These are phyloP conservation scores for Thymallus thymallus DNA, from an alignment of 2,113 vertebrate genomes.

Conservation along the genomic window DNA sequence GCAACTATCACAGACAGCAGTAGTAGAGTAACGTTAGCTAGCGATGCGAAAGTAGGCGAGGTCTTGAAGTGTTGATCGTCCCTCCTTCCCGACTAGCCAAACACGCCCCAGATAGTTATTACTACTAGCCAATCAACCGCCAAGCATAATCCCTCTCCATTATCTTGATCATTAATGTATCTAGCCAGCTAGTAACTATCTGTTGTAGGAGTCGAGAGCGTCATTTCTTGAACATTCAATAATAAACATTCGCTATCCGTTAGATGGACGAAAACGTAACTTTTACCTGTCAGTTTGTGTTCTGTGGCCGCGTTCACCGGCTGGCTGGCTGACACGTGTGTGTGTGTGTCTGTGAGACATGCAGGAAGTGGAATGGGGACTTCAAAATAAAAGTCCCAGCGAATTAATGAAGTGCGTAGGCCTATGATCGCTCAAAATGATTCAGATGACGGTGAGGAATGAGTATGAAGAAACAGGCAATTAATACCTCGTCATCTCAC, in stretches of 20 bases:
- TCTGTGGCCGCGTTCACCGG: not conserved
- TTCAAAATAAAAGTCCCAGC: conserved; percentile 48
- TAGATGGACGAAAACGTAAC: not conserved
- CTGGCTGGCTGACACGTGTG: not conserved
- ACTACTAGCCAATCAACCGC: not conserved
- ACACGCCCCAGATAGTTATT: not conserved
- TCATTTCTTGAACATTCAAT: not conserved
- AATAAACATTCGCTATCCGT: not conserved
- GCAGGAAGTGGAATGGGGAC: not conserved
- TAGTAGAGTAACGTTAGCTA: not conserved
- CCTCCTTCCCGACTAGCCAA: conserved; percentile 54
- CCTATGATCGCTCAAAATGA: not conserved
- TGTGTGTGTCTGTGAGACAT: not conserved
- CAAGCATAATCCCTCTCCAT: not conserved
- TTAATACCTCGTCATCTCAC: not conserved
- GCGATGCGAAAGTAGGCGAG: conserved; percentile 40
- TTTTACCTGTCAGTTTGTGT: no score
- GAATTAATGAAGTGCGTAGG: not conserved
- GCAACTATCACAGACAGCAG: not conserved
- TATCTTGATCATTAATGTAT: not conserved
- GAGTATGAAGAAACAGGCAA: not conserved
- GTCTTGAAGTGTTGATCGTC: conserved; percentile 53
- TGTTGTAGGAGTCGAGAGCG: not conserved
- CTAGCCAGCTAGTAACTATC: not conserved
- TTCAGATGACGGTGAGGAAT: not conserved